phyloP scores from a whole-genome alignment of 2,113 vertebrate genomes.

The Chionodraco myersi region DNA sequence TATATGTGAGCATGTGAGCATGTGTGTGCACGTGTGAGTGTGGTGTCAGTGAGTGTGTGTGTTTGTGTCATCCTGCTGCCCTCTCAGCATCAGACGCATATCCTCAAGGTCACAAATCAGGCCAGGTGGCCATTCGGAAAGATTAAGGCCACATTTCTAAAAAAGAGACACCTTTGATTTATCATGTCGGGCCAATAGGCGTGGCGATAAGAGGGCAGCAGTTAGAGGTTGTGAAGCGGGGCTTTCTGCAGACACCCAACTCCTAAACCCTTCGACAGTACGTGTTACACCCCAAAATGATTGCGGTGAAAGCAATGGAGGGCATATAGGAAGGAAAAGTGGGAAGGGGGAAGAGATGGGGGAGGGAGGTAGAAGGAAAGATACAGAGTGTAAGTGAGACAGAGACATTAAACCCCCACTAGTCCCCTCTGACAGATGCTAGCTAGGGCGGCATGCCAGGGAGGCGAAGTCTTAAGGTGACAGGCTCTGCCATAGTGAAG shows the following conservation, averaged over 20 bases:
- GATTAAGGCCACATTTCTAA: slow-evolving; percentile 77
- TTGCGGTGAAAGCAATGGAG: slow-evolving; percentile 37
- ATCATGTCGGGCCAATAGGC: slow-evolving; percentile 36
- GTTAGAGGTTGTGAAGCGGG: slow-evolving; percentile 26
- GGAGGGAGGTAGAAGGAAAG: slow-evolving; percentile 21
- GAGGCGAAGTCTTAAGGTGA: slow-evolving; percentile 78
- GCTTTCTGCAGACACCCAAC: slow-evolving; percentile 34
- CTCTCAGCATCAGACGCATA: slow-evolving; percentile 42
- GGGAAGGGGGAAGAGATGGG: slow-evolving; percentile 14
- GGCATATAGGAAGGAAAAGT: slow-evolving; percentile 9
- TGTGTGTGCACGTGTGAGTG: background rate
- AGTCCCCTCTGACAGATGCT: slow-evolving; percentile 71
- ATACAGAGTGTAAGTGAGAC: slow-evolving; percentile 48
- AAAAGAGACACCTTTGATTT: slow-evolving; percentile 71
- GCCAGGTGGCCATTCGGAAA: slow-evolving; percentile 73
- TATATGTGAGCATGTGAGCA: background rate
- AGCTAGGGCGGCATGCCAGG: slow-evolving; percentile 66
- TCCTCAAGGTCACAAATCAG: slow-evolving; percentile 79
- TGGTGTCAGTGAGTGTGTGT: slow-evolving; percentile 8
- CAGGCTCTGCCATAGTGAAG: slow-evolving; percentile 67
- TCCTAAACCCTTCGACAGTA: slow-evolving; percentile 35
- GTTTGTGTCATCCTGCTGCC: slow-evolving; percentile 34
- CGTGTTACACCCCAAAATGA: slow-evolving; percentile 42
- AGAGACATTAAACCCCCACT: slow-evolving; percentile 67
- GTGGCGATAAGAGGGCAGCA: slow-evolving; percentile 34